These are phyloP conservation scores for Esox niger DNA, from an alignment of 2,113 vertebrate species.

Conservation along the genomic window DNA sequence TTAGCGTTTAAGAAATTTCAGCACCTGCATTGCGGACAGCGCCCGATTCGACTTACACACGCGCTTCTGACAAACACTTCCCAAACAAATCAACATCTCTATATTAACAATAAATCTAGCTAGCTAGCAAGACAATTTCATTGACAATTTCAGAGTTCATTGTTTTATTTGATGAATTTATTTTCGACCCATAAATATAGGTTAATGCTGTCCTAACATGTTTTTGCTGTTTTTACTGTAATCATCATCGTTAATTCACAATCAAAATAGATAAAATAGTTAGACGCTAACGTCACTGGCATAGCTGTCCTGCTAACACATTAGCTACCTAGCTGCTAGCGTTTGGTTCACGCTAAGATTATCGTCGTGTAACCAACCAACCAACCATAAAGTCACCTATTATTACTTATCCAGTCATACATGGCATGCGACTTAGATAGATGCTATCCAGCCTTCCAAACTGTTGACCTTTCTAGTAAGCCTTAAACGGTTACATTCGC, in stretches of 20 bases:
- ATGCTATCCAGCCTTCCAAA: neutral
- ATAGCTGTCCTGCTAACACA: no score
- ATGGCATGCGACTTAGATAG: no score
- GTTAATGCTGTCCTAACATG: neutral
- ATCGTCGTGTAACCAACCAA: neutral
- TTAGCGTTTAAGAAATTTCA: constrained; percentile 41
- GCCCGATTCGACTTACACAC: constrained; percentile 28
- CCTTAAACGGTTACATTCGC: no score
- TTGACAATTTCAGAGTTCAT: no score
- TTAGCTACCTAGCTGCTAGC: no score
- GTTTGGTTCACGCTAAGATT: no score
- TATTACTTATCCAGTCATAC: neutral
- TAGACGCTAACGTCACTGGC: no score
- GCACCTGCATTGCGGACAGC: constrained; percentile 80
- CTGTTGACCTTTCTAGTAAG: neutral
- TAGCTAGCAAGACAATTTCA: neutral
- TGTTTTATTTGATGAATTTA: no score
- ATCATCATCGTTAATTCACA: neutral
- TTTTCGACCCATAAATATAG: no score
- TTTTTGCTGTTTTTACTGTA: no score
- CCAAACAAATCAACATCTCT: neutral
- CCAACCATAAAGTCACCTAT: neutral
- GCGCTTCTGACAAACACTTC: neutral
- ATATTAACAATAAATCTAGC: neutral
- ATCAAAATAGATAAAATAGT: neutral